phyloP scores from a whole-genome alignment of 2,113 vertebrate species.

The Cololabis saira region DNA sequence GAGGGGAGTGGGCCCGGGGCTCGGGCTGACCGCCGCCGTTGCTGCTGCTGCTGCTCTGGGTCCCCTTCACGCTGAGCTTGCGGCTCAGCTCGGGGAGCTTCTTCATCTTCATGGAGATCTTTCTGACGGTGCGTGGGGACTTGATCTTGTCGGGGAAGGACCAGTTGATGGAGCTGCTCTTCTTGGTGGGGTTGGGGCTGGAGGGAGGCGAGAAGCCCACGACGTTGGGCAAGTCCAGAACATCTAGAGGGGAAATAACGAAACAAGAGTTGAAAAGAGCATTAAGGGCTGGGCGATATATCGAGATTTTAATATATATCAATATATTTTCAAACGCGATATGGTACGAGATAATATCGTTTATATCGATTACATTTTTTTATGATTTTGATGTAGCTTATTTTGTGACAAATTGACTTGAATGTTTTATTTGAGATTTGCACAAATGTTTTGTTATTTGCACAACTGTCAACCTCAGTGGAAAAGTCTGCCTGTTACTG shows the following conservation, averaged over 20 bases:
- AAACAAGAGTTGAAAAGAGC: constrained; percentile 36
- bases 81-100: constrained; percentile 96
- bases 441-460: too few relatives aligned
- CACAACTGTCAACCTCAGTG: too few relatives aligned
- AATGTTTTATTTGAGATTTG: too few relatives aligned
- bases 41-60: constrained; percentile 80
- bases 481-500: too few relatives aligned
- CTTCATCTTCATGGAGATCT: constrained; percentile 99
- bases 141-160: constrained; percentile 98
- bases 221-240: constrained; percentile 56
- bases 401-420: too few relatives aligned
- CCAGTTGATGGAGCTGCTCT: constrained; percentile 93
- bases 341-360: too few relatives aligned
- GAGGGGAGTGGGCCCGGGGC: constrained; percentile 58
- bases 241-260: constrained; percentile 66
- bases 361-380: too few relatives aligned
- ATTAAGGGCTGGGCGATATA: too few relatives aligned
- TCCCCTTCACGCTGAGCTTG: constrained; percentile 92
- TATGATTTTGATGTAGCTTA: too few relatives aligned
- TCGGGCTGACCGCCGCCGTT: constrained; percentile 64
- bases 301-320: too few relatives aligned
- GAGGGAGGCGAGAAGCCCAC: constrained; percentile 88
- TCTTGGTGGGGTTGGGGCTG: constrained; percentile 92
- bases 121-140: constrained; percentile 95
- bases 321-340: too few relatives aligned